Base-by-base conservation (phyloP, 2,888 invertebrate genomes). In the Lasioglossum zephyrum region DNA sequence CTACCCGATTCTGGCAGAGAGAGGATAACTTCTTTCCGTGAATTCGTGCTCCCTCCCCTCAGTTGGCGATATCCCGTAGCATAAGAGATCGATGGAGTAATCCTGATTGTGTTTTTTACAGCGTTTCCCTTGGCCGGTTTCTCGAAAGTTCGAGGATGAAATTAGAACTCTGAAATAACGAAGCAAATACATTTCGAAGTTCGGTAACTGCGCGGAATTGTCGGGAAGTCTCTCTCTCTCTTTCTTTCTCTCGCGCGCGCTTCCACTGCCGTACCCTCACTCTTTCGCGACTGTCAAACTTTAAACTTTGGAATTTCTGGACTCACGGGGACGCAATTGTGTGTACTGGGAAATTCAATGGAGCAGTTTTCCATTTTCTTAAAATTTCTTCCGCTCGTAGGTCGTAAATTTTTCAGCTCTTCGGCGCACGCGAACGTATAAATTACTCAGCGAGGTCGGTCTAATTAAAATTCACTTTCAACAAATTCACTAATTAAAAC, bases 241-340 rank as follows among this genome's bases (percentile, higher is more conserved):
- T 60, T 16, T 26, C 13, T 36, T 36, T 36, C 36, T 60, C 57
- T 60, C 57, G 41, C 41, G 41, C 41, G 41, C 41, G 41, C 41
- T 13, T 4, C 11, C 60, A 1, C 26, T 9, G 5, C 5, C 1
- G 44, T 26, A 4, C 11, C 5, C 60, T 5, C 60, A 26, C 31
- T 63, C 63, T 63, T 18, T 31, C 63, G 63, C 16, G 49, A 22
- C 73, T 73, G 31, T 73, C 22, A 18, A 73, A 73, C 36, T 73
- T 73, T 36, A 49, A 49, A 36, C 49, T 49, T 73, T 36, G 49
- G 11, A 73, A 73, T 44, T 73, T 73, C 73, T 22, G 36, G 18
- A 31, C 16, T 31, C 44, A 1, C 73, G 31, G 49, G 22, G 36
- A 31, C 31, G 22, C 73, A 11, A 73, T 73, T 73, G 22, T 36